A percentile compares a stretch with the other conserved stretches of the same genome.
phyloP scores from a whole-genome alignment of 1,140 invertebrate genomes.

The Drosophila mojavensis region DNA sequence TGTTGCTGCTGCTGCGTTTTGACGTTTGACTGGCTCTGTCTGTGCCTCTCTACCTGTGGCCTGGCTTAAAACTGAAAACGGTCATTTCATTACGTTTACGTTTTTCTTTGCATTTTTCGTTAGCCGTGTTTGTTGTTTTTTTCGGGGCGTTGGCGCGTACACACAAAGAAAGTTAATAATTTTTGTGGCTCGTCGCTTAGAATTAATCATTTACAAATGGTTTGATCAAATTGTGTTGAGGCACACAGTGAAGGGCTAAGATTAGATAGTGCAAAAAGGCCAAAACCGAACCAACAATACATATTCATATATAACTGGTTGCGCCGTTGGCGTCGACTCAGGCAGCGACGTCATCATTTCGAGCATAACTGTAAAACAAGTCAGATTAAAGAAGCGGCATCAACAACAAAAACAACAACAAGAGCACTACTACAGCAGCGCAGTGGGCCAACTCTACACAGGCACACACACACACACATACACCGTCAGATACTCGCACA shows the following conservation, averaged over 20 bases:
- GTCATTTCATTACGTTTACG: slow-evolving; percentile 75
- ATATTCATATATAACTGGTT: slow-evolving; percentile 47
- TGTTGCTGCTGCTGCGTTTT: slow-evolving; percentile 34
- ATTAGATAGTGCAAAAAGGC: slow-evolving; percentile 42
- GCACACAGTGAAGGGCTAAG: slow-evolving; percentile 4
- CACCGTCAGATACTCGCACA: slow-evolving; percentile 12
- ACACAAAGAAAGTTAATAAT: slow-evolving; percentile 57
- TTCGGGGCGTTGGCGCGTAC: slow-evolving; percentile 70
- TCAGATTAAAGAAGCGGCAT: slow-evolving; percentile 55
- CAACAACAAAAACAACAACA: slow-evolving; percentile 22
- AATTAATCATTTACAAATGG: slow-evolving; percentile 19
- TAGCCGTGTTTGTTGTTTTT: slow-evolving; percentile 34
- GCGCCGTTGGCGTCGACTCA: slow-evolving; percentile 29
- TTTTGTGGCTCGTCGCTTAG: slow-evolving; percentile 9
- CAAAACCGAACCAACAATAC: slow-evolving; percentile 27
- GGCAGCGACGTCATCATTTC: slow-evolving; percentile 68
- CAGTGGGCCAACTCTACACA: slow-evolving; percentile 44
- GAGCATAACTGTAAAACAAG: slow-evolving; percentile 74
- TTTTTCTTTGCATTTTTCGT: slow-evolving; percentile 58
- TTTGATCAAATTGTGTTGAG: neutral
- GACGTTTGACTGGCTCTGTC: slow-evolving; percentile 45
- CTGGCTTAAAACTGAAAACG: slow-evolving; percentile 64
- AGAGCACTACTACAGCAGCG: slow-evolving; percentile 29
- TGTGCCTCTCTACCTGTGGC: slow-evolving; percentile 34
- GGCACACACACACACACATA: slow-evolving; percentile 28